phyloP scores from a whole-genome alignment of 2,888 invertebrate genomes.

The Cylindroiulus punctatus region DNA sequence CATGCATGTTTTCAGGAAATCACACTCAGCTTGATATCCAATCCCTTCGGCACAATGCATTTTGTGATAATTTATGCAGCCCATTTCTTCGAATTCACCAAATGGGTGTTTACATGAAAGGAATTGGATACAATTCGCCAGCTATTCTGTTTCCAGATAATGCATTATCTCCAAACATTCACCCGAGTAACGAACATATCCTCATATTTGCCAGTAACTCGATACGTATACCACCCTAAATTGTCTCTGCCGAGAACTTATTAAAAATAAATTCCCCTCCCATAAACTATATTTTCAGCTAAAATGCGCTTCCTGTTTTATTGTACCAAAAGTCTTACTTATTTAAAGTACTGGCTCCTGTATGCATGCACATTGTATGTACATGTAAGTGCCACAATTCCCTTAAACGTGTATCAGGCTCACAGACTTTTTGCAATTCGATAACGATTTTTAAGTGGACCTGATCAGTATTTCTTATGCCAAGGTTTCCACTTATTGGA shows the following conservation, averaged over 20 bases:
- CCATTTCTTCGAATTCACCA: conserved; percentile 13
- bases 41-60: neutral
- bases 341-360: no score
- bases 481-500: no score
- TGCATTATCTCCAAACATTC: neutral
- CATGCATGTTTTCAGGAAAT: neutral
- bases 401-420: no score
- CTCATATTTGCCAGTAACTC: neutral
- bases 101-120: conserved; percentile 31
- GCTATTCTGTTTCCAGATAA: neutral
- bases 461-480: no score
- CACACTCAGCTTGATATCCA: conserved; percentile 6
- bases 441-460: no score
- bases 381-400: no score
- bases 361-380: no score
- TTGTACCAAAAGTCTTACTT: no score
- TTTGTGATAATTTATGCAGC: neutral
- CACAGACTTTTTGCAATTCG: no score
- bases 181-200: neutral
- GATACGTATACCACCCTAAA: neutral
- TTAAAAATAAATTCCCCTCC: neutral
- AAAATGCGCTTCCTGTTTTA: neutral
- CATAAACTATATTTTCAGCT: neutral
- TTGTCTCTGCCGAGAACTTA: neutral
- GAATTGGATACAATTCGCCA: neutral